Evolutionary conservation across 1,140 invertebrate species (phyloP).

Genomic region (Drosophila lowei): DNA sequence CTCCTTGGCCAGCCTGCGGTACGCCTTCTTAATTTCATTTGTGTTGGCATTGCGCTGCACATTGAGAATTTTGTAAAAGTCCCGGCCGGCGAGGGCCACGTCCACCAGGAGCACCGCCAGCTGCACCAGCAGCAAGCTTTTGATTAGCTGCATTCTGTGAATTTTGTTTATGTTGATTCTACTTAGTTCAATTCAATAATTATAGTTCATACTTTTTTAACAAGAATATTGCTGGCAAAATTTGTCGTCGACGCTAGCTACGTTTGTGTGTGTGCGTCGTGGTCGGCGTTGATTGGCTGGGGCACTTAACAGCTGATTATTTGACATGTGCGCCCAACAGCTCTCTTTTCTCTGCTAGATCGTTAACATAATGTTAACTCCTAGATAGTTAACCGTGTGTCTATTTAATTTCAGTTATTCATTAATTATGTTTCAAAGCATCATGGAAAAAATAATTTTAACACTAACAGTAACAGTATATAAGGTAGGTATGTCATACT

Average conservation of each 20-base stretch:
- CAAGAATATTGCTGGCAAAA: constrained; percentile 61
- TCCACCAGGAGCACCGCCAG: constrained; percentile 61
- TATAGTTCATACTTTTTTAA: constrained; percentile 27
- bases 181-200: constrained; percentile 4
- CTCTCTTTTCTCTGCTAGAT: too few species aligned
- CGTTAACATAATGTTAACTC: too few species aligned
- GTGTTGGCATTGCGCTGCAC: constrained; percentile 90
- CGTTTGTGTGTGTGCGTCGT: constrained; percentile 69
- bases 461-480: too few species aligned
- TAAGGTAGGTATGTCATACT: too few species aligned
- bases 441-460: too few species aligned
- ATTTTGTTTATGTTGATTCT: constrained; percentile 6
- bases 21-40: constrained; percentile 99
- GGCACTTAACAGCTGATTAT: constrained; percentile 47
- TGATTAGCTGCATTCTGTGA: constrained; percentile 61
- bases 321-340: neutral
- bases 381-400: too few species aligned
- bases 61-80: constrained; percentile 97
- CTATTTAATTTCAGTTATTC: too few species aligned
- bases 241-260: constrained; percentile 42
- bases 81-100: constrained; percentile 86
- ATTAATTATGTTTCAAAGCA: too few species aligned
- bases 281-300: constrained; percentile 66
- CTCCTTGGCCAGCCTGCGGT: constrained; percentile 96
- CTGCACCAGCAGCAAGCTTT: constrained; percentile 62